phyloP scores from a whole-genome alignment of 2,113 vertebrate genomes.

The Elephantulus edwardii region DNA sequence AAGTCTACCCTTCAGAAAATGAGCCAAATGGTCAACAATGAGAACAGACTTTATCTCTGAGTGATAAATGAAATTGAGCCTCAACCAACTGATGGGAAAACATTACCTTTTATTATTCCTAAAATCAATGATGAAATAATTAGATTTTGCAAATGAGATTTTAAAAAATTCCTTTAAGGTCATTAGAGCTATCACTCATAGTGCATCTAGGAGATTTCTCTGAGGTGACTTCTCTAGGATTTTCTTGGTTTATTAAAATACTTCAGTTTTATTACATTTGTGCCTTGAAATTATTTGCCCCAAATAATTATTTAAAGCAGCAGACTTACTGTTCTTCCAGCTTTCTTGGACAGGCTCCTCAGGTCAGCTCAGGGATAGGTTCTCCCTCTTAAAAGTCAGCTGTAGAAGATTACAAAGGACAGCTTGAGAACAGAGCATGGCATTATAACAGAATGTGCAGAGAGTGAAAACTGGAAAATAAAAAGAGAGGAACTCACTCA shows the following conservation, averaged over 20 bases:
- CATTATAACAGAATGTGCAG: no score
- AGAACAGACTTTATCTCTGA: slow-evolving; percentile 47
- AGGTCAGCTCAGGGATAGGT: no score
- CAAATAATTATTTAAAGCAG: no score
- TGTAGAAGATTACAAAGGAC: no score
- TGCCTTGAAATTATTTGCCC: background rate
- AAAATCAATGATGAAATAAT: slow-evolving; percentile 76
- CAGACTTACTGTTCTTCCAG: rapidly evolving
- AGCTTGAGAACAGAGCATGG: no score
- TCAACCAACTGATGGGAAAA: slow-evolving; percentile 68
- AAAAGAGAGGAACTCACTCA: no score
- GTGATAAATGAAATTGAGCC: slow-evolving; percentile 71
- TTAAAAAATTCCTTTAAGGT: slow-evolving; percentile 11
- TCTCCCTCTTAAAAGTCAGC: background rate
- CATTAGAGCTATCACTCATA: background rate
- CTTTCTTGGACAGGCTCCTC: background rate
- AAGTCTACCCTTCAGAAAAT: slow-evolving; percentile 8
- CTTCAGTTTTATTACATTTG: background rate
- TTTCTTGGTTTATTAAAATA: slow-evolving; percentile 14
- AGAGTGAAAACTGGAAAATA: no score
- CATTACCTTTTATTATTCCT: slow-evolving; percentile 72
- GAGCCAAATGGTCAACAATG: background rate
- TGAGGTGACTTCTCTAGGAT: slow-evolving; percentile 29
- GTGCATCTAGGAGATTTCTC: slow-evolving; percentile 1
- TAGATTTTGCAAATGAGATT: slow-evolving; percentile 76